Percentiles rank a stretch among this genome's conserved stretches.
These are phyloP conservation scores for Campoletis sonorensis DNA, from an alignment of 1,140 invertebrate genomes.

Conservation along the genomic window DNA sequence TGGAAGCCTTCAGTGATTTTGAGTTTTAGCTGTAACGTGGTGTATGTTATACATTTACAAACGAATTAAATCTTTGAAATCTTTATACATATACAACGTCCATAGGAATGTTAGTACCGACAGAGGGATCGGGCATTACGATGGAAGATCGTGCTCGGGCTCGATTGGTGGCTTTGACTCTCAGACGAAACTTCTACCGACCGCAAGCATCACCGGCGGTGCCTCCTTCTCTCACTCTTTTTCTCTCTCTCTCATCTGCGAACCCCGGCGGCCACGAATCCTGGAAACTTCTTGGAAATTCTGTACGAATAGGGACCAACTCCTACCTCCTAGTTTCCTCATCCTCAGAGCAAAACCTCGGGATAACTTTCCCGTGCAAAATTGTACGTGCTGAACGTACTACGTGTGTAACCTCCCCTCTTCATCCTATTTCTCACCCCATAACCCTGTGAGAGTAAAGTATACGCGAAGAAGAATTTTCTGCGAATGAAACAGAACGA, in stretches of 20 bases:
- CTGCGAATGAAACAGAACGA: constrained; percentile 31
- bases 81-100: background rate
- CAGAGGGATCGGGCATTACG: background rate
- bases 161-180: background rate
- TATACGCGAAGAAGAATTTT: constrained; percentile 27
- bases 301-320: constrained; percentile 49
- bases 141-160: background rate
- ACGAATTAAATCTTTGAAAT: background rate
- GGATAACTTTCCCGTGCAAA: constrained; percentile 61
- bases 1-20: too few relatives aligned
- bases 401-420: constrained; percentile 54
- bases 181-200: background rate
- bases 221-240: background rate
- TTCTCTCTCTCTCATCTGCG: background rate
- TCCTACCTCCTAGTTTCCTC: constrained; percentile 41
- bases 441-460: background rate
- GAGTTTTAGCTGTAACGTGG: too few relatives aligned
- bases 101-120: background rate
- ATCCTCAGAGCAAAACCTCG: constrained; percentile 43
- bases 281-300: constrained; percentile 60
- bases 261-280: constrained; percentile 29
- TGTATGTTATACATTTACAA: too few relatives aligned
- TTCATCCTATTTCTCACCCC: background rate
- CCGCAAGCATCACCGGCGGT: background rate
- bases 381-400: constrained; percentile 56